Evolutionary conservation across 1,140 invertebrate genomes (phyloP).

Genomic region (Lerema accius): DNA sequence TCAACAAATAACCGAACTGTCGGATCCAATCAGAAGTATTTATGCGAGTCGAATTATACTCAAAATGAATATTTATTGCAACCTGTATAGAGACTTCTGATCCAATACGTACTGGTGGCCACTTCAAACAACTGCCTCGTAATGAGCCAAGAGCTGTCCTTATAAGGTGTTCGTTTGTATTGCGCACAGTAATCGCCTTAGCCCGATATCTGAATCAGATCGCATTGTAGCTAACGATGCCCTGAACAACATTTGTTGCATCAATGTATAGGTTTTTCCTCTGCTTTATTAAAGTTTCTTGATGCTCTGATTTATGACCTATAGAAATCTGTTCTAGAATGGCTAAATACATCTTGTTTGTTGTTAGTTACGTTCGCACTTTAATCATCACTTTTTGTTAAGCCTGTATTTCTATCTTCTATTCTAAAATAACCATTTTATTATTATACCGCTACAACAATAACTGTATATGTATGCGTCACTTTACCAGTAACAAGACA

Average conservation of each 20-base stretch:
- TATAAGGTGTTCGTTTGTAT: slow-evolving; percentile 56
- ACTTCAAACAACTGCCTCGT: slow-evolving; percentile 33
- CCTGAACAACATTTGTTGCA: slow-evolving; percentile 34
- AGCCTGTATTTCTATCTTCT: background rate
- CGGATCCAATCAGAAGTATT: background rate
- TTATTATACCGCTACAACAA: background rate
- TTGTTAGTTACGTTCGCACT: background rate
- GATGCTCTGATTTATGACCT: slow-evolving; percentile 26
- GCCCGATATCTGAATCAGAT: slow-evolving; percentile 54
- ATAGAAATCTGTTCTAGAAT: slow-evolving; percentile 18
- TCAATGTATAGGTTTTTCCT: slow-evolving; percentile 33
- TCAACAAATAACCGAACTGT: background rate
- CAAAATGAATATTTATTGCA: slow-evolving; percentile 26
- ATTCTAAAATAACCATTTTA: background rate
- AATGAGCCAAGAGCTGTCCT: slow-evolving; percentile 37
- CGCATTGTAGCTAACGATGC: slow-evolving; percentile 54
- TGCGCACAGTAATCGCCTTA: slow-evolving; percentile 46
- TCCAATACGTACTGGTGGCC: slow-evolving; percentile 28
- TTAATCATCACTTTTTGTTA: background rate
- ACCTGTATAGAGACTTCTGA: slow-evolving; percentile 20
- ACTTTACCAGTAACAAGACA: slow-evolving; percentile 7
- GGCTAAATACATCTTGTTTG: background rate
- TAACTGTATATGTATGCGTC: slow-evolving; percentile 6
- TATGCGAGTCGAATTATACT: slow-evolving; percentile 13
- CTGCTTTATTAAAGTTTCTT: slow-evolving; percentile 20